Conservation (phyloP, 2,113 vertebrate genomes). For the Pluvianellus socialis region DNA sequence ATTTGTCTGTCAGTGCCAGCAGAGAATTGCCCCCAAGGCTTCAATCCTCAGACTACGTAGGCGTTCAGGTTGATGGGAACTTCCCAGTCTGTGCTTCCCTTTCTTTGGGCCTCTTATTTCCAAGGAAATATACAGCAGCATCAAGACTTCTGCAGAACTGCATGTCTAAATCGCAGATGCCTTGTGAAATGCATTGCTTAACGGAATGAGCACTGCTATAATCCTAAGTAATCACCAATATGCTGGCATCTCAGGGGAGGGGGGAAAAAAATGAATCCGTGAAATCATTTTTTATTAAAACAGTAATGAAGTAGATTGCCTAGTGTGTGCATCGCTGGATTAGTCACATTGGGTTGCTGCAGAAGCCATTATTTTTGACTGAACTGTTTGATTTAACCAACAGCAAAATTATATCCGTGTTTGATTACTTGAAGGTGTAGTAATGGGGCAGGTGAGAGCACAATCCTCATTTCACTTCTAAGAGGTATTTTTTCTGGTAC, state of each 20-base stretch:
- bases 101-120: not conserved
- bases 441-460: not conserved
- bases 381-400: not conserved
- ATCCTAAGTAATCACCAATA: conserved; percentile 23
- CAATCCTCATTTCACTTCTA: not conserved
- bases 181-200: not conserved
- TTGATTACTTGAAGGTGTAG: not conserved
- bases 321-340: not conserved
- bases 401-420: not conserved
- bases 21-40: not conserved
- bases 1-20: not conserved
- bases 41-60: accelerated
- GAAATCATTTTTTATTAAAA: conserved; percentile 28
- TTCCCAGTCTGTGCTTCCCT: not conserved
- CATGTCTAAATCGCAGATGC: not conserved
- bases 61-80: not conserved
- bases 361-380: not conserved
- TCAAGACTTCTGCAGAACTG: not conserved
- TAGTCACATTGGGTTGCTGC: not conserved
- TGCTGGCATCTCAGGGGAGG: not conserved
- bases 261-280: not conserved
- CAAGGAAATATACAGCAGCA: not conserved
- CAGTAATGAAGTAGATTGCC: conserved; percentile 24
- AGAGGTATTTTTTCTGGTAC: not conserved
- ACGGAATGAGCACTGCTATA: not conserved